Base-by-base conservation (phyloP, 2,113 vertebrate species). In the Lonchura striata region DNA sequence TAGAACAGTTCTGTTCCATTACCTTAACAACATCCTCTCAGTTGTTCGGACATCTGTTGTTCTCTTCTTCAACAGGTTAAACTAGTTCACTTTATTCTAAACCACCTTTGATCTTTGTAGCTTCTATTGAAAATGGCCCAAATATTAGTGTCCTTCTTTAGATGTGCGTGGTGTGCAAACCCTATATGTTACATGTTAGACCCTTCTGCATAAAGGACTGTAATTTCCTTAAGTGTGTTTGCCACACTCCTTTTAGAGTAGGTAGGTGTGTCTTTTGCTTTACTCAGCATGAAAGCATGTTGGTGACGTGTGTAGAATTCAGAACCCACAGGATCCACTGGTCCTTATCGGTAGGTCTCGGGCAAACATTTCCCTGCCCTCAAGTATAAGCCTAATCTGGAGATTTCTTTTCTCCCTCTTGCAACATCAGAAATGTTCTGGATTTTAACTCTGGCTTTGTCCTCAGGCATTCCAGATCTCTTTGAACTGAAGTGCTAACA, bases 121-220 rank as follows among this genome's bases (percentile, higher is more conserved):
- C 4, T 33, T 77, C 50, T 82, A 1, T 6, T 47, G 16, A 65
- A 49, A 5, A 4, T 0, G 1, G 2, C 31, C 11, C 6, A 7
- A 5, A 23, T 54, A 50, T 75, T 59, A 28, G 1, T 8, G 8
- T 50, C 24, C 7, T 53, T 13, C 17, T 75, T 82, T 20, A 46
- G 13, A 44, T 12, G 6, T 46, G 6, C 1, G 0, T 23, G 15
- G 7, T 61, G 17, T 17, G 47, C 15, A 85, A 66, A 88, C 79
- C 25, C 10, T 12, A 22, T 10, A 78, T 49, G 14, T 61, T 87
- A 4, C 4, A 7, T 16, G 10, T 75, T 31, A 82, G 13, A 78
- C 7, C 13, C 7, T 69, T 50, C 5, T 15, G n/a, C 19, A 27
- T 3, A 49, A 7, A 53, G 19, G 13, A 50, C 21, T 53, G 28